Evolutionary conservation across 2,797 vertebrate species (phyloP).

Genomic region (Pygocentrus nattereri): DNA sequence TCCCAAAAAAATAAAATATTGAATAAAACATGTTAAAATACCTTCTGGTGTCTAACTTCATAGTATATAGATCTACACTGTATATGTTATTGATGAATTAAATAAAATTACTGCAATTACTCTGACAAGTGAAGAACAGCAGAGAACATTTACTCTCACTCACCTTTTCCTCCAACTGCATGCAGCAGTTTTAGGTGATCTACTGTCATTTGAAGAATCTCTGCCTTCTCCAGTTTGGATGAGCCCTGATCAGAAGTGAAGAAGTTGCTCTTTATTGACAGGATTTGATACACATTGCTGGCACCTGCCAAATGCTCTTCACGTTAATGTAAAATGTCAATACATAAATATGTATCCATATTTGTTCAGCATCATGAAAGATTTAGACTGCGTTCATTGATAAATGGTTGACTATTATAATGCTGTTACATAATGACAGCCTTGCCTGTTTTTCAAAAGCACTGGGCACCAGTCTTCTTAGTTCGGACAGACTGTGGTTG

Average conservation of each 20-base stretch:
- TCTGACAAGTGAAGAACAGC: too few species aligned
- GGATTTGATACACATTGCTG: not conserved
- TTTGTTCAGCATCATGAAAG: not conserved
- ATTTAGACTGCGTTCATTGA: too few species aligned
- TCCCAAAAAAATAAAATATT: too few species aligned
- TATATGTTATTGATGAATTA: too few species aligned
- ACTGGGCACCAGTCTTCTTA: conserved; percentile 90
- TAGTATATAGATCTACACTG: too few species aligned
- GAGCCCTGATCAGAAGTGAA: conserved; percentile 80
- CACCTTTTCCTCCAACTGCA: conserved; percentile 91
- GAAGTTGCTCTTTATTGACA: not conserved
- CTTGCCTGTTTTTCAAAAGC: conserved; percentile 93
- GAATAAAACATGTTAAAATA: too few species aligned
- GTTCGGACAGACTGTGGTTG: conserved; percentile 94
- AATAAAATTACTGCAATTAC: too few species aligned
- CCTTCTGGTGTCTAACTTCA: too few species aligned
- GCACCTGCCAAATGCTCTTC: not conserved
- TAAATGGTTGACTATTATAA: not conserved
- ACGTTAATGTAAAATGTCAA: too few species aligned
- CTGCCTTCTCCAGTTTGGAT: conserved; percentile 94
- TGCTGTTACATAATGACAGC: not conserved
- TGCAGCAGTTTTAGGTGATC: conserved; percentile 95
- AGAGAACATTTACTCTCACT: not conserved
- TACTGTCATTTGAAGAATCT: conserved; percentile 97
- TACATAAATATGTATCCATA: not conserved